Base-by-base conservation (phyloP, 2,888 invertebrate species). In the Luperina testacea region DNA sequence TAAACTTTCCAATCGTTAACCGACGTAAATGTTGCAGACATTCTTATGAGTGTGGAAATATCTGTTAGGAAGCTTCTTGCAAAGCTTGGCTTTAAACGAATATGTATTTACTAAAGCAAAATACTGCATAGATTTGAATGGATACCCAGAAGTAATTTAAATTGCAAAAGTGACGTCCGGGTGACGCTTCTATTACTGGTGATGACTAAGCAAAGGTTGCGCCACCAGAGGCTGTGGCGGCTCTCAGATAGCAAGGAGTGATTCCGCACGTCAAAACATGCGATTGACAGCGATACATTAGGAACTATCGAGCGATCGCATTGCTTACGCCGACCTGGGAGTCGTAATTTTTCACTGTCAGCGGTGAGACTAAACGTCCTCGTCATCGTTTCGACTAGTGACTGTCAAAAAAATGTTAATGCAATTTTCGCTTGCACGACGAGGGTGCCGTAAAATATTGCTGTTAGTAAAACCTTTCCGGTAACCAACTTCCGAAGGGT, bases 211-310 rank as follows among this genome's bases (percentile, higher is more conserved):
- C 93, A 90, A 90, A 90, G 88, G 84, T 93, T 91, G 90, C 90
- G 90, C 88, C 88, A 90, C 88, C 85, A 86, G 86, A 88, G 88
- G 86, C 90, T 90, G 90, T 82, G 87, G 84, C 82, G 88, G 87
- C 90, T 90, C 90, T 91, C 83, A 92, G 93, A 94, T 94, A 92
- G 92, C 92, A 93, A 92, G 92, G 92, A 95, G 94, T 94, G 95
- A 95, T 95, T 95, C 93, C 91, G 92, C 91, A 92, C 94, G 95
- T 96, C 96, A 95, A 95, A 95, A 94, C 93, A 94, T 92, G 92
- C 94, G 94, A 96, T 96, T 95, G 96, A 95, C 96, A 95, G 95
- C 96, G 90, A 95, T 96, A 96, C 95, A 96, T 96, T 96, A 96
- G 94, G 93, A 96, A 95, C 94, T 95, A 95, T 95, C 94, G 95